Evolutionary conservation across 2,797 vertebrate genomes (phyloP), one percentile per base, ranked within the genome.

Genomic region (Gymnodraco acuticeps): DNA sequence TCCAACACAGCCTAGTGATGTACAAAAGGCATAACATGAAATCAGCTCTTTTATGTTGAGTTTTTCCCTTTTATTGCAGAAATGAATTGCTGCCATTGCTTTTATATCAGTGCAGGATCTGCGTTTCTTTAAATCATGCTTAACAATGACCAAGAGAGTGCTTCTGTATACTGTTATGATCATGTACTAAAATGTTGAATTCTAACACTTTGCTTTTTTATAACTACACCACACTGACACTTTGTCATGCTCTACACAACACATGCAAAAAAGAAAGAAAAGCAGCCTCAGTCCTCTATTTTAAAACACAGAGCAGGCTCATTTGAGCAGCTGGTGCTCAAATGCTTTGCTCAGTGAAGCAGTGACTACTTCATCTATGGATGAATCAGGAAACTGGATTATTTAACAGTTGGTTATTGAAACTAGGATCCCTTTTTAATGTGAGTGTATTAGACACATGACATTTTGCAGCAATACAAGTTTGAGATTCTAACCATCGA

Each of bases 341-440:
- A 75, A 77, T 66, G 46, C 66, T 76, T 78, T 74, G 69, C 19
- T 81, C 82, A 62, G 45, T 76, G 75, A 73, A 75, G 75, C 84
- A 51, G 48, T 19, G 43, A 54, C 79, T 73, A 64, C 45, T 75
- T 68, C 62, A 59, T 68, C 78, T 68, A 70, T 52, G 65, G 62
- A 55, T 70, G 56, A 81, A 63, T 72, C 63, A 64, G 69, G 65
- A 80, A 74, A 27, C 12, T 51, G 46, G 70, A 50, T 75, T 71
- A 19, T 75, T 62, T 58, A 61, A 61, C 55, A 55, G 20, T 47
- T 33, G 19, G 63, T 67, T 47, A 23, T 16, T 73, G 65, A 43
- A 78, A 70, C 61, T 58, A 16, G 33, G 8, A 38, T 38, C 33
- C 33, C 8, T 38, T 9, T 38, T 0, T 9, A 38, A 38, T 38